phyloP scores from a whole-genome alignment of 2,797 vertebrate genomes.

The Saxicola maurus region DNA sequence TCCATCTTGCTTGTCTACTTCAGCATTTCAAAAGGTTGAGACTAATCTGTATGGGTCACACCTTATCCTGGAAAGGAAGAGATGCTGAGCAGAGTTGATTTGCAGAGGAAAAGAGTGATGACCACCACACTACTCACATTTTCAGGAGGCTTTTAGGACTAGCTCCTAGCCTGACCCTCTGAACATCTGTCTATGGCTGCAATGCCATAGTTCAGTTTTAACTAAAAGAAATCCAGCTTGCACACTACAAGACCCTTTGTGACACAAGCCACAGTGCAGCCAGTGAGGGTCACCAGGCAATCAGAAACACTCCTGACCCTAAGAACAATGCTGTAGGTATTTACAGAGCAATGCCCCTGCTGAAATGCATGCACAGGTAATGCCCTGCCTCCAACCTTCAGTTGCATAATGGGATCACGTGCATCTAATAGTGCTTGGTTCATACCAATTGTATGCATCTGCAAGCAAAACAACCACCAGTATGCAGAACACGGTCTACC shows the following conservation, averaged over 20 bases:
- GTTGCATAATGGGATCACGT: constrained; percentile 16
- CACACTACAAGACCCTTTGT: neutral
- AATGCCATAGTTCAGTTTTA: neutral
- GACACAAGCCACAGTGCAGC: accelerated
- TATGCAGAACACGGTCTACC: neutral
- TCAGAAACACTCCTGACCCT: neutral
- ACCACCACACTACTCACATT: neutral
- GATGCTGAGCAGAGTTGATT: neutral
- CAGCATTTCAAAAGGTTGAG: neutral
- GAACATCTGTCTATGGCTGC: neutral
- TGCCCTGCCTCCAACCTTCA: neutral
- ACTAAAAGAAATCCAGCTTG: neutral
- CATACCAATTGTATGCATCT: constrained; percentile 12
- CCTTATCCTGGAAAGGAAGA: neutral
- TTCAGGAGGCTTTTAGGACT: neutral
- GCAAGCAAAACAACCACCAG: neutral
- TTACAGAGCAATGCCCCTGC: neutral
- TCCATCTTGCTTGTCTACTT: neutral
- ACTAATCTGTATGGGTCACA: neutral
- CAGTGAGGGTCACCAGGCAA: neutral
- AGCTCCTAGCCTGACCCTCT: neutral
- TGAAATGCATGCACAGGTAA: neutral
- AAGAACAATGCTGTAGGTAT: neutral
- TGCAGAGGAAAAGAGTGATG: accelerated
- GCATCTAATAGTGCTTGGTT: constrained; percentile 3